Base-by-base conservation (phyloP, 1,140 invertebrate genomes). In the Trichonephila clavata region DNA sequence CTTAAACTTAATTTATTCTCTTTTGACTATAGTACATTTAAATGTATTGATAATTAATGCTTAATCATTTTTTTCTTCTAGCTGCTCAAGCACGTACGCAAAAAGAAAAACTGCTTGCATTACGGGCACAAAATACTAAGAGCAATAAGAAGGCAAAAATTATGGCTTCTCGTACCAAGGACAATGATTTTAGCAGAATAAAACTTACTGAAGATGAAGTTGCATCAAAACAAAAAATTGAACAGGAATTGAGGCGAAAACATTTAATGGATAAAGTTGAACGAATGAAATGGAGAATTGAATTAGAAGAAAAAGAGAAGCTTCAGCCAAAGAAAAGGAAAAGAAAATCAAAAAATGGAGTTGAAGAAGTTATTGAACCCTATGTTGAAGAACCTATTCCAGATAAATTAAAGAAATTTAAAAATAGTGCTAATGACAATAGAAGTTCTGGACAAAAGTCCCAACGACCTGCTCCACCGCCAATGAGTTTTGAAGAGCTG, bases 81-180 rank as follows among this genome's bases (percentile, higher is more conserved):
- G 90, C 94, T 95, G 94, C 94, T 95, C 90, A 94, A 97, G 96
- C 91, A 16, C 77, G 77, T 1, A 80, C 43, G 60, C 61, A 94
- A 86, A 94, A 94, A 57, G 94, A 95, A 84, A 96, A 97, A 95
- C 95, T 99, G 43, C 95, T 98, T 86, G 97, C 97, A 39, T 96
- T 98, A 95, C 96, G 98, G 60, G 97, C 97, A 95, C 97, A 96
- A 95, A 97, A 97, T 95, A 96, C 96, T 93, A 97, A 97, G 95
- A 96, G 96, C 21, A 96, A 96, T 61, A 96, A 96, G 94, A 94
- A 97, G 43, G 96, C 97, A 0, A 97, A 96, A 95, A 96, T 97
- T 89, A 97, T 97, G 96, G 96, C 97, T 94, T 97, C 97, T 95
- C 96, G 98, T 4, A 98, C 98, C 39, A 98, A 98, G 96, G 98